Percentiles rank a stretch among this genome's conserved stretches.
Conservation (phyloP, 2,113 vertebrate species). For the Ctenodactylus gundi region DNA sequence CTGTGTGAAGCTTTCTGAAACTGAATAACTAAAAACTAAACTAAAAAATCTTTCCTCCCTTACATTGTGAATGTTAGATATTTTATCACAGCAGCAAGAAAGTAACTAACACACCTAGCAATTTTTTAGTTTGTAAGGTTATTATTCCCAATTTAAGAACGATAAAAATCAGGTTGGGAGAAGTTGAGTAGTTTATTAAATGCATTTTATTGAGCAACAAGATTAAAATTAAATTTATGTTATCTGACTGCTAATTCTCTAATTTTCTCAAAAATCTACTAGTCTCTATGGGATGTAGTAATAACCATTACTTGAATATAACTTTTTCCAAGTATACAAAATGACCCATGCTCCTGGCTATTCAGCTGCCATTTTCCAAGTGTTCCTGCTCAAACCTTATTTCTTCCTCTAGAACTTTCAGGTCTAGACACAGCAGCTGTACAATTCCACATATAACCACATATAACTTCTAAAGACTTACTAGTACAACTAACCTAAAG, state of each 20-base stretch:
- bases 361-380: not conserved
- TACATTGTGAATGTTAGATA: too few species aligned
- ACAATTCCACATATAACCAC: too few species aligned
- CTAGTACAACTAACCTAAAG: not conserved
- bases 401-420: not conserved
- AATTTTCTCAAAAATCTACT: not conserved
- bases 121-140: not conserved
- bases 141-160: not conserved
- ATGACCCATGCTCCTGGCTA: not conserved
- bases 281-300: not conserved
- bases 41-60: too few species aligned
- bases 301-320: not conserved
- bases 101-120: too few species aligned
- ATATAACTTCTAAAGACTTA: not conserved
- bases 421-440: not conserved
- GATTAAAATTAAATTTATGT: not conserved
- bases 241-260: not conserved
- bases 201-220: not conserved
- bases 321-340: not conserved
- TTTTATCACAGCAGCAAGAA: too few species aligned
- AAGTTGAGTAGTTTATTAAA: not conserved
- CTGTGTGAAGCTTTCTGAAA: too few species aligned
- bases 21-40: too few species aligned
- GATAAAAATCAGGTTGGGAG: not conserved
- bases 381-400: not conserved